Conservation (phyloP, 2,797 vertebrate genomes). For the Oreonectes daqikongensis region DNA sequence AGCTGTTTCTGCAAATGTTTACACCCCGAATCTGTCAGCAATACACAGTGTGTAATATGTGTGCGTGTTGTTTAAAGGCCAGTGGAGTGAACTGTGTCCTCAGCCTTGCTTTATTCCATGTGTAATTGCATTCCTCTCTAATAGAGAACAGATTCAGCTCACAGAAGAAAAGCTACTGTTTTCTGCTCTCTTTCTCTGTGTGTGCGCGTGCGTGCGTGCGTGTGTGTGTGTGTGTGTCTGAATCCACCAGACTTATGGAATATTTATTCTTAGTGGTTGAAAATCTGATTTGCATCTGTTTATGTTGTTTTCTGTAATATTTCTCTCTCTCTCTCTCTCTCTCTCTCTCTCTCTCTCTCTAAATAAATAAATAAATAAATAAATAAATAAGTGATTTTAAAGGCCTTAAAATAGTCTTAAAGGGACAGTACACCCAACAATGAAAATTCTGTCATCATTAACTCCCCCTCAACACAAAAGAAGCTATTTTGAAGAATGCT, state of each 20-base stretch:
- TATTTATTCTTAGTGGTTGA: conserved; percentile 26
- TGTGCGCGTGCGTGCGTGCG: conserved; percentile 3
- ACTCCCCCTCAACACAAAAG: too few relatives aligned
- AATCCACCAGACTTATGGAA: conserved; percentile 8
- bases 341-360: too few relatives aligned
- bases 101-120: conserved; percentile 65
- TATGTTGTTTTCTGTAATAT: too few relatives aligned
- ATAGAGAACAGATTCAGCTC: conserved; percentile 71
- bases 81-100: conserved; percentile 61
- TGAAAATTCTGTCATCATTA: too few relatives aligned
- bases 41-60: conserved; percentile 1
- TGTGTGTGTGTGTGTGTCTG: not conserved
- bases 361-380: too few relatives aligned
- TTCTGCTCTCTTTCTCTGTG: conserved; percentile 1
- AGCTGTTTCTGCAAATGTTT: conserved; percentile 42
- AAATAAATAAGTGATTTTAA: too few relatives aligned
- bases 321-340: conserved; percentile 12
- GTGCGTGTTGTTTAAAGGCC: conserved; percentile 52
- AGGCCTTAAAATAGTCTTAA: too few relatives aligned
- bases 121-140: conserved; percentile 76
- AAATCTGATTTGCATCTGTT: conserved; percentile 35
- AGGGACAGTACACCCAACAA: too few relatives aligned
- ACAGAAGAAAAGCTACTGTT: conserved; percentile 74
- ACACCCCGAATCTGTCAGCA: conserved; percentile 36
- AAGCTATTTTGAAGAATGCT: too few relatives aligned